A percentile compares a stretch with the other conserved stretches of the same genome.
These are phyloP conservation scores for Formicarius rufipectus DNA, from an alignment of 2,113 vertebrate genomes.

Conservation along the genomic window DNA sequence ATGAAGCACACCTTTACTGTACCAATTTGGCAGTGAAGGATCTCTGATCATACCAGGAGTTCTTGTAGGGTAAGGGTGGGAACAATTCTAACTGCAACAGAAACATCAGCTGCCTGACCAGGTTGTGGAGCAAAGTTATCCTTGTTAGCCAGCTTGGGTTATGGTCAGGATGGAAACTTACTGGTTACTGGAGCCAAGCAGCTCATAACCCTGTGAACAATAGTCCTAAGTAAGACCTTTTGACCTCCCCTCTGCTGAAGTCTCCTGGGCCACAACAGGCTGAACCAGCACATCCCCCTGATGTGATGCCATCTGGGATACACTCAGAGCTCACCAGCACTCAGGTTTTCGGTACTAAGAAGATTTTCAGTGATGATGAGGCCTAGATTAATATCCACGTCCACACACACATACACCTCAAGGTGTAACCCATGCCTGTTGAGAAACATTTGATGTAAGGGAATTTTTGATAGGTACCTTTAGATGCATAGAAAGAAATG, in stretches of 20 bases:
- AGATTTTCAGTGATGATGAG: neutral
- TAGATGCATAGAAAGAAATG: neutral
- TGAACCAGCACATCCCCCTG: neutral
- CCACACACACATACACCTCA: too few relatives aligned
- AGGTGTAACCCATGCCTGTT: neutral
- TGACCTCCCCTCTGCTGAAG: too few relatives aligned
- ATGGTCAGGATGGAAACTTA: neutral
- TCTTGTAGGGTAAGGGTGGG: neutral
- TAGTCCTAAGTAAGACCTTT: neutral
- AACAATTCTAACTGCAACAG: neutral
- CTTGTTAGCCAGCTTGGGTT: neutral
- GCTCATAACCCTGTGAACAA: neutral
- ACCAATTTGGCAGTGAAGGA: neutral
- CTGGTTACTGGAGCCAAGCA: neutral
- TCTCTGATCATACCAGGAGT: neutral
- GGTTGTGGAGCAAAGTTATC: neutral
- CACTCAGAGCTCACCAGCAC: fast-evolving
- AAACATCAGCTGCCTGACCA: neutral
- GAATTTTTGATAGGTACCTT: neutral
- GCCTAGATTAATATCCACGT: too few relatives aligned
- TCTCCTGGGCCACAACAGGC: neutral
- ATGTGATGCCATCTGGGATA: neutral
- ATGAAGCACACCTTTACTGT: neutral
- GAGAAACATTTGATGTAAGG: neutral
- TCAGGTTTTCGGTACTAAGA: neutral